Base-by-base conservation (phyloP, 2,888 invertebrate species). In the Dicranocentrus wangi region DNA sequence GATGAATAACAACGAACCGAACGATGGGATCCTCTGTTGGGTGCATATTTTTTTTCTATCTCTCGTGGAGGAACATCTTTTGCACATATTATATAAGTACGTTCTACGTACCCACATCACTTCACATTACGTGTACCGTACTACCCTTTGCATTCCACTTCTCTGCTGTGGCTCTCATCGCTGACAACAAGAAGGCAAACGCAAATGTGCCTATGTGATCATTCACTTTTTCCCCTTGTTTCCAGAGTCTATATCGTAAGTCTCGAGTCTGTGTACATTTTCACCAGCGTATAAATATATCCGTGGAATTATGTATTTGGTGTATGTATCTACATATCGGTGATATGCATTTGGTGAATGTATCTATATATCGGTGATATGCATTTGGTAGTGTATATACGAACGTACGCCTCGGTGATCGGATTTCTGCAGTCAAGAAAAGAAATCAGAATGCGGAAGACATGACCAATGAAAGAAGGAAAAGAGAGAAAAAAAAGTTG, bases 361-460 rank as follows among this genome's bases (percentile, higher is more conserved):
- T n/a, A n/a, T n/a, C n/a, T n/a, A 25, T 13, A 65, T 42, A 23
- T n/a, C 13, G 17, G n/a, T 51, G 51, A 5, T n/a, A 8, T 23
- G 43, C 43, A 65, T 43, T 27, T 42, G 42, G 43, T 42, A 65
- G 15, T 43, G 2, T 65, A 15, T 65, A 21, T 21, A 1, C 43
- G 5, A 23, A 51, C 47, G 13, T 39, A 39, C 13, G 39, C 39
- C 39, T 15, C n/a, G 8, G 60, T 63, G 77, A 78, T 78, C 77
- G 70, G 77, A 70, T 78, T 78, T 78, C 69, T 78, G 69, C 63
- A 70, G 51, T 39, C 21, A n/a, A 65, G 17, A 66, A 8, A 63
- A 63, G 23, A 61, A 42, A 66, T 43, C 51, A 53, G 78, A 78
- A 78, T 78, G 78, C 78, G 78, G 78, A 78, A 78, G 78, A 78